Base-by-base conservation (phyloP, 2,113 vertebrate species). In the Lepisosteus osseus region DNA sequence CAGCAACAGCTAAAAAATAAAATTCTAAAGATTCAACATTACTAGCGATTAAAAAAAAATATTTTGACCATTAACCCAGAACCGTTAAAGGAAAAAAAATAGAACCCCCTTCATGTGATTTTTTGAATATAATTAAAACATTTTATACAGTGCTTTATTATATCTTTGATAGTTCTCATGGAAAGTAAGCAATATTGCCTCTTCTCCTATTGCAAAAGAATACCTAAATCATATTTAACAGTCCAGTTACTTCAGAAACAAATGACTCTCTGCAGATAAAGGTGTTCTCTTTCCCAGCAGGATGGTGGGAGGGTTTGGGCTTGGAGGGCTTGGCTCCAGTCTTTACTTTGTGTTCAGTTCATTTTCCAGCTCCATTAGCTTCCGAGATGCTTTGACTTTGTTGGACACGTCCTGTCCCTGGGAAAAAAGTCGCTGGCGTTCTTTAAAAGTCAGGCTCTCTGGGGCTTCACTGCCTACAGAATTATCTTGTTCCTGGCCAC, bases 341-440 rank as follows among this genome's bases (percentile, higher is more conserved):
- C 15, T 82, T 89, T 93, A 89, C 78, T 99, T 98, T 54, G 96
- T 98, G 90, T 97, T 97, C 78, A 99, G 90, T 80, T 99, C 97
- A 68, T 96, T 97, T 89, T 99, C 97, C 91, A 99, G 93, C 85
- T 99, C 97, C 86, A 94, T 98, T 69, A 99, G 84, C 84, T 96
- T 98, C 61, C 97, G 93, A 7, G 97, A 99, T 64, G 97, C 97
- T 76, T 99, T 99, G 62, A 99, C 96, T 90, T 97, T 99, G 84
- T 95, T 92, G 74, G 97, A 98, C 74, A 99, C 95, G 78, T 98
- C 96, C 72, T 97, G 95, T 76, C 97, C 97, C 84, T 99, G 96
- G 68, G 97, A 99, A 86, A 99, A 99, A 71, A 99, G 96, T 71
- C 97, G 95, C 61, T 99, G 97, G 74, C 97, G 96, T 79, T 99